These are phyloP conservation scores for Norana najaformis DNA, from an alignment of 2,888 invertebrate species.

Conservation along the genomic window DNA sequence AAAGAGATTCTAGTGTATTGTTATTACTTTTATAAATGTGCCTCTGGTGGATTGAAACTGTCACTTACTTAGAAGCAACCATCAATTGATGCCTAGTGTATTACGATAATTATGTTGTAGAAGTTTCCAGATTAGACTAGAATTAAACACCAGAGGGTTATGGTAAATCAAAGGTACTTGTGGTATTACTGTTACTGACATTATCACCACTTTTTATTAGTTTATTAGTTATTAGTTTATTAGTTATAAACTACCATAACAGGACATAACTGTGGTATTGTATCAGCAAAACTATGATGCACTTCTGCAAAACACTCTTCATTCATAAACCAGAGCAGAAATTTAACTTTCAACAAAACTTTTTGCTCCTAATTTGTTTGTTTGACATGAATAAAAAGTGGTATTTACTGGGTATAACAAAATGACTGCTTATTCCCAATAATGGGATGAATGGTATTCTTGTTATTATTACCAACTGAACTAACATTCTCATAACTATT, in stretches of 20 bases:
- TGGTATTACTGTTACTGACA: not conserved
- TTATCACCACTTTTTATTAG: no score
- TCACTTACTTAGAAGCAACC: not conserved
- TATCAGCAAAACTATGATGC: not conserved
- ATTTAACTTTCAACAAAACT: not conserved
- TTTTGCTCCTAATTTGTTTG: not conserved
- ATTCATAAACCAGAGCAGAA: not conserved
- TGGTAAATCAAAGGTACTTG: not conserved
- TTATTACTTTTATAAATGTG: not conserved
- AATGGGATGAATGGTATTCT: no score
- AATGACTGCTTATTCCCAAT: no score
- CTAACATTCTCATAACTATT: no score
- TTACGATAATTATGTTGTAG: no score
- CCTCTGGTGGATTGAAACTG: not conserved
- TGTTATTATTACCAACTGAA: no score
- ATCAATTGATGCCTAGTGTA: not conserved
- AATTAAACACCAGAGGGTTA: not conserved
- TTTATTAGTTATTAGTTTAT: no score
- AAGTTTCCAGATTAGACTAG: not conserved
- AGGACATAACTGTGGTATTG: not conserved
- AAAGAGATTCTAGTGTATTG: not conserved
- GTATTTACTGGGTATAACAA: no score
- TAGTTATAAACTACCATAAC: not conserved
- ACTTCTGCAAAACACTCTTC: not conserved
- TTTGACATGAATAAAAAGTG: not conserved